Conservation (phyloP, 2,113 vertebrate genomes). For the Crypturellus undulatus region DNA sequence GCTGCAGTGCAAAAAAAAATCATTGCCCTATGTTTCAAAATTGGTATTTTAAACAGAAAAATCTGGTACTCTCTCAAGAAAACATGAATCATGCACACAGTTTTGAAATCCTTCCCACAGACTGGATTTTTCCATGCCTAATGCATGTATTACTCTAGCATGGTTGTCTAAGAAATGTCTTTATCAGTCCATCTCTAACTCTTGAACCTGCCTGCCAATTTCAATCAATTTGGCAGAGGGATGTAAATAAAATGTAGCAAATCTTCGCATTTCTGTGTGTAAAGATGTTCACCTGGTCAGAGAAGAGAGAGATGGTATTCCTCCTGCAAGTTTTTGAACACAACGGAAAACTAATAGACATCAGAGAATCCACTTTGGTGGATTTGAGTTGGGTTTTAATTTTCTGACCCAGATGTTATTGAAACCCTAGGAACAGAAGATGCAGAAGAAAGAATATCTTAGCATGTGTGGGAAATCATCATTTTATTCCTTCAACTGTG, state of each 20-base stretch:
- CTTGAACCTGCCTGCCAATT: not conserved
- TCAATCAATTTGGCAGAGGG: not conserved
- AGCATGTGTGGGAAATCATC: fast-evolving
- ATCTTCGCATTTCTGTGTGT: not conserved
- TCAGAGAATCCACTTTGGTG: not conserved
- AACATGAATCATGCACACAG: slow-evolving; percentile 28
- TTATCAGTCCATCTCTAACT: not conserved
- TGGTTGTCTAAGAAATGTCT: slow-evolving; percentile 34
- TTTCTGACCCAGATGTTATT: not conserved
- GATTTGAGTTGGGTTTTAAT: not conserved
- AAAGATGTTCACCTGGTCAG: not conserved
- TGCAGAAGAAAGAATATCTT: not conserved
- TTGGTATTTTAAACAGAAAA: slow-evolving; percentile 54
- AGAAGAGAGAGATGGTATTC: not conserved
- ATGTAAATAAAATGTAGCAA: not conserved
- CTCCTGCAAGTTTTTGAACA: not conserved
- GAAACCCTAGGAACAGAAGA: not conserved
- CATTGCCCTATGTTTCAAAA: slow-evolving; percentile 7
- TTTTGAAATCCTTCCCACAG: slow-evolving; percentile 37
- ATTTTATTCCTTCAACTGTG: not conserved
- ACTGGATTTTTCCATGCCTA: slow-evolving; percentile 40
- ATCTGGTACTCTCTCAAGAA: slow-evolving; percentile 44
- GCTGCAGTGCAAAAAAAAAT: not conserved
- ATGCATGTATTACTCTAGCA: not conserved
- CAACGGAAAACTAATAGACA: not conserved